A percentile compares a stretch with the other conserved stretches of the same genome.
phyloP scores from a whole-genome alignment of 2,797 vertebrate genomes.

The Ispidina lecontei region DNA sequence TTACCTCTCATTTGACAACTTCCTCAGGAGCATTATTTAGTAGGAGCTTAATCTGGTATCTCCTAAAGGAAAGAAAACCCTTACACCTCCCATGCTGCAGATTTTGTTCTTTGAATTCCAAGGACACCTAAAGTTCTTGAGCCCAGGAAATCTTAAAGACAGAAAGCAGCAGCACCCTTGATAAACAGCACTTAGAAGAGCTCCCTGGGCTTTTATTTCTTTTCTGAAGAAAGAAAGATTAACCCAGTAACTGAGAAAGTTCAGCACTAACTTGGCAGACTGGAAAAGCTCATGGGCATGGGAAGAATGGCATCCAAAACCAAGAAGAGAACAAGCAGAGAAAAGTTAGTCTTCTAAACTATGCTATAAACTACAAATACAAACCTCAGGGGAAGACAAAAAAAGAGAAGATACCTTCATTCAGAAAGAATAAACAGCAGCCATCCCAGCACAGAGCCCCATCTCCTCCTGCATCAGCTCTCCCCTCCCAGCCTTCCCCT shows the following conservation, averaged over 20 bases:
- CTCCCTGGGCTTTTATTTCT: background rate
- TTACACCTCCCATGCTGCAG: rapidly evolving
- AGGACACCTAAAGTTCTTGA: background rate
- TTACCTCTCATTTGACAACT: background rate
- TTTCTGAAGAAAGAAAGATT: background rate
- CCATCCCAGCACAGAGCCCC: background rate
- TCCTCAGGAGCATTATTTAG: background rate
- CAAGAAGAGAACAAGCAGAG: background rate
- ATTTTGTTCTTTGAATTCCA: background rate
- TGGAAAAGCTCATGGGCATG: background rate
- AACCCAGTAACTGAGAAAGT: background rate
- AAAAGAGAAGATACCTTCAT: background rate
- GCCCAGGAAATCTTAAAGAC: background rate
- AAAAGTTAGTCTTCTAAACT: background rate
- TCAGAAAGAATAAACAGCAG: background rate
- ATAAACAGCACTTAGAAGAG: background rate
- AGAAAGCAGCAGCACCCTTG: background rate
- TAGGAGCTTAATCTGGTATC: background rate
- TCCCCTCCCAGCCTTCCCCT: background rate
- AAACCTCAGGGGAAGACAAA: background rate
- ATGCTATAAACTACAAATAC: background rate
- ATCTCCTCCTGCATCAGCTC: rapidly evolving
- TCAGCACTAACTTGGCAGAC: background rate
- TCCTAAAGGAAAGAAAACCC: background rate
- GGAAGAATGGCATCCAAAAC: background rate